Evolutionary conservation across 2,797 vertebrate species (phyloP), one percentile per base, ranked within the genome.

Genomic region (Eospalax fontanierii): DNA sequence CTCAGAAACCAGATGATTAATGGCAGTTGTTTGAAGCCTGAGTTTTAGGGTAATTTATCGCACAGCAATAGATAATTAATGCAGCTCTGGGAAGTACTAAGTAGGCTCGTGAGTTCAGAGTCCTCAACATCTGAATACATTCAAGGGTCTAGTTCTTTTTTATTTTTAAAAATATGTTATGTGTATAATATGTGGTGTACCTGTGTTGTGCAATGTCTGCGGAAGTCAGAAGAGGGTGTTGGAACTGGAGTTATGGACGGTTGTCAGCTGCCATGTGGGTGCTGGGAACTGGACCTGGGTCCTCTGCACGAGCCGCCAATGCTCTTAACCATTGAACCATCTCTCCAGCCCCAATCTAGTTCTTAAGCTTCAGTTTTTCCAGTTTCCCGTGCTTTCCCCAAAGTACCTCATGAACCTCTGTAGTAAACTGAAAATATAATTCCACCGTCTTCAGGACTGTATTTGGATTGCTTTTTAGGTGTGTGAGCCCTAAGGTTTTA

Each of bases 401-500:
- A 70, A 90, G 70, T 74, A 46, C 57, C 38, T 35, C 4, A 16
- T 15, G 38, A 90, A 28, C 65, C 40, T 88, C 57, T 14, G 19
- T 65, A 35, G 81, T 89, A 46, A 91, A 38, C 24, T 61, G 46
- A 85, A 78, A 50, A 28, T 93, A 5, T 59, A 82, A 80, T 70
- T 89, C 91, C 84, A 8, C 65, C 6, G 6, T 79, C 43, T 61
- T 84, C 22, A 68, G 26, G 18, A 24, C 76, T 26, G 22, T 28
- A 21, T 73, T 92, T 30, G 40, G 35, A 83, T n/a, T 30, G 16
- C 88, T 95, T 90, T 96, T 73, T 26, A 57, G 18, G 30, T 85
- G 14, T 18, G 61, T n/a, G 24, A 83, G 26, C 12, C 38, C 24
- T 59, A 4, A 46, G 61, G 38, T 81, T 92, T 90, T 93, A 90